These are phyloP conservation scores for Dermatophagoides farinae DNA, from an alignment of 1,140 invertebrate genomes.

Conservation along the genomic window DNA sequence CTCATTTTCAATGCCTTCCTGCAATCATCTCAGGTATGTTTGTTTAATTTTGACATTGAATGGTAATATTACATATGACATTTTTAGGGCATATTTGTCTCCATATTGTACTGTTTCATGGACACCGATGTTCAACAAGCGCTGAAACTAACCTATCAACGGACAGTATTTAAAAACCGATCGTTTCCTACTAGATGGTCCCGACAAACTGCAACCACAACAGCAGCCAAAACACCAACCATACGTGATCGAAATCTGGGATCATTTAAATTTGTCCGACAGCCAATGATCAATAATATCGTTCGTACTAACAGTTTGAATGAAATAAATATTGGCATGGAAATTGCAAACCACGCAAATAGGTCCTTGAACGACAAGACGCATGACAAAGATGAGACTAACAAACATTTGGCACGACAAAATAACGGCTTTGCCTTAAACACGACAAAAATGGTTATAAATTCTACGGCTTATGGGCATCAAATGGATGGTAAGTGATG, in stretches of 20 bases:
- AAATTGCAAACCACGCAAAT: too few species aligned
- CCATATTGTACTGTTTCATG: constrained; percentile 33
- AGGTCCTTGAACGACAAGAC: too few species aligned
- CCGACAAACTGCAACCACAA: neutral
- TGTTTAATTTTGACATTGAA: neutral
- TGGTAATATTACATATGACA: neutral
- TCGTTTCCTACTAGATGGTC: neutral
- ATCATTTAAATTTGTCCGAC: neutral
- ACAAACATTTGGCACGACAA: too few species aligned
- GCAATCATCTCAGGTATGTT: constrained; percentile 31
- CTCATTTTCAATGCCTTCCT: constrained; percentile 31
- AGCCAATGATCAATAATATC: neutral
- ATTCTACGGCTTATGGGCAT: neutral
- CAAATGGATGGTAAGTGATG: neutral
- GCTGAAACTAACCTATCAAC: constrained; percentile 16
- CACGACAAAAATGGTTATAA: neutral
- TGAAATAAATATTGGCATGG: too few species aligned
- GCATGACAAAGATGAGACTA: too few species aligned
- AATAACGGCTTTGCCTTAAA: too few species aligned
- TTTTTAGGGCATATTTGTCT: constrained; percentile 31
- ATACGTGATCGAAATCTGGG: neutral
- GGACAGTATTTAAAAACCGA: neutral
- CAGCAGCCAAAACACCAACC: neutral
- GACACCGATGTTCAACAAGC: constrained; percentile 28
- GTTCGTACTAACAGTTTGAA: neutral